phyloP scores from a whole-genome alignment of 2,113 vertebrate genomes.

The Chascanopsetta lugubris region DNA sequence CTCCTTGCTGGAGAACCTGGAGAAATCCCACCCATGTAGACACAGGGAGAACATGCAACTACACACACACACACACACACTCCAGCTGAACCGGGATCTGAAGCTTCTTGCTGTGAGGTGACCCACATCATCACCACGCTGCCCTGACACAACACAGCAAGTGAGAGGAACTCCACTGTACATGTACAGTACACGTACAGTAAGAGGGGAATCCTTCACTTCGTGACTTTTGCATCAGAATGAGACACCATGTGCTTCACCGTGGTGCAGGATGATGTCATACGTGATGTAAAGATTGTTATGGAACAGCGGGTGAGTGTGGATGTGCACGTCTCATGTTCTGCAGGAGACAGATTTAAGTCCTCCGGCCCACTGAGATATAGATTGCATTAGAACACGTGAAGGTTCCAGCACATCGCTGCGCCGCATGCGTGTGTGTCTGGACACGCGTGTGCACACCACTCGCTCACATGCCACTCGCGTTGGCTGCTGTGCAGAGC shows the following conservation, averaged over 20 bases:
- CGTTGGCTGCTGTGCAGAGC: slow-evolving; percentile 53
- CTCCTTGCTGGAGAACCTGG: neutral
- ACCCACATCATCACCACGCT: too few relatives aligned
- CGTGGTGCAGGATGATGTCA: too few relatives aligned
- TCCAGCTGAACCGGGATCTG: too few relatives aligned
- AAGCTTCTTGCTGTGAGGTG: too few relatives aligned
- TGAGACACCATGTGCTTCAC: too few relatives aligned
- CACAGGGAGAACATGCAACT: neutral
- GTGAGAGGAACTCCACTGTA: neutral
- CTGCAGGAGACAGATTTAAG: slow-evolving; percentile 70
- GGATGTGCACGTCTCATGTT: slow-evolving; percentile 53
- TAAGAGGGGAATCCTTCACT: neutral
- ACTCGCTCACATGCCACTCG: too few relatives aligned
- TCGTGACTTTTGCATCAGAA: too few relatives aligned
- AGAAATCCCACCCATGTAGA: neutral
- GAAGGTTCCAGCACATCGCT: slow-evolving; percentile 66
- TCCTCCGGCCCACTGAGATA: slow-evolving; percentile 69
- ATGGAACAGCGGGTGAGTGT: too few relatives aligned
- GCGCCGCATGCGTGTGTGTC: slow-evolving; percentile 44
- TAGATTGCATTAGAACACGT: slow-evolving; percentile 74
- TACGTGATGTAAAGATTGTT: too few relatives aligned
- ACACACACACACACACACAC: too few relatives aligned
- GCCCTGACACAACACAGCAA: neutral
- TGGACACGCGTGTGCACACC: slow-evolving; percentile 47
- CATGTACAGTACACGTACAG: neutral